Conservation (phyloP, 2,113 vertebrate genomes). For the Charina bottae region DNA sequence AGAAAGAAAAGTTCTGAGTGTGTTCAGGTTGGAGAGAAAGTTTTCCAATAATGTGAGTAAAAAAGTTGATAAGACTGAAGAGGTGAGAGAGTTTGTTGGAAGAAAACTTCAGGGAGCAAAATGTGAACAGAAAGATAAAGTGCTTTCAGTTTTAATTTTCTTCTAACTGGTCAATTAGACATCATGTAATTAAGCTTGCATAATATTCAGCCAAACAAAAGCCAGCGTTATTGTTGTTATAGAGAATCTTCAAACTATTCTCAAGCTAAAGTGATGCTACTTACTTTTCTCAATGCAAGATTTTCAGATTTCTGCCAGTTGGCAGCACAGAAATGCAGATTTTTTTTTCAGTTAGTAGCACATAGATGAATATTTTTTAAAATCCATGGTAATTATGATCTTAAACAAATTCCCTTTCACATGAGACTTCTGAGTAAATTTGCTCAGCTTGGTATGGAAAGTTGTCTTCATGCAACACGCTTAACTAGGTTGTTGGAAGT, state of each 20-base stretch:
- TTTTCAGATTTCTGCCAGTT: neutral
- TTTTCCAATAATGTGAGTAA: neutral
- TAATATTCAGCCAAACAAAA: neutral
- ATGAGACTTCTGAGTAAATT: neutral
- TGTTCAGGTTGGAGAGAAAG: neutral
- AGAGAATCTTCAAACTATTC: too few species aligned
- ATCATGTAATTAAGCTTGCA: neutral
- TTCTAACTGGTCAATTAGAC: neutral
- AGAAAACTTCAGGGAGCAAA: neutral
- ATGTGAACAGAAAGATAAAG: neutral
- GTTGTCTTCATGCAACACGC: neutral
- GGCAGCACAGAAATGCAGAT: neutral
- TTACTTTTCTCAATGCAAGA: neutral
- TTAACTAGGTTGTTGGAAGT: neutral
- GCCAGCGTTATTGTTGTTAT: neutral
- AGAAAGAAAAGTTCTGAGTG: neutral
- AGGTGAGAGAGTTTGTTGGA: neutral
- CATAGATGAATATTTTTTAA: neutral
- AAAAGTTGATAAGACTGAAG: neutral
- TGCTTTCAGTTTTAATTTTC: neutral
- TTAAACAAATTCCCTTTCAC: neutral
- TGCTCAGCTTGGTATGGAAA: neutral
- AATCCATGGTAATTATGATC: neutral
- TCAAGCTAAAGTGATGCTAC: neutral
- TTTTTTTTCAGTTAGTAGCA: neutral